These are phyloP conservation scores for Acanthisitta chloris DNA, from an alignment of 2,113 vertebrate genomes.

Conservation along the genomic window DNA sequence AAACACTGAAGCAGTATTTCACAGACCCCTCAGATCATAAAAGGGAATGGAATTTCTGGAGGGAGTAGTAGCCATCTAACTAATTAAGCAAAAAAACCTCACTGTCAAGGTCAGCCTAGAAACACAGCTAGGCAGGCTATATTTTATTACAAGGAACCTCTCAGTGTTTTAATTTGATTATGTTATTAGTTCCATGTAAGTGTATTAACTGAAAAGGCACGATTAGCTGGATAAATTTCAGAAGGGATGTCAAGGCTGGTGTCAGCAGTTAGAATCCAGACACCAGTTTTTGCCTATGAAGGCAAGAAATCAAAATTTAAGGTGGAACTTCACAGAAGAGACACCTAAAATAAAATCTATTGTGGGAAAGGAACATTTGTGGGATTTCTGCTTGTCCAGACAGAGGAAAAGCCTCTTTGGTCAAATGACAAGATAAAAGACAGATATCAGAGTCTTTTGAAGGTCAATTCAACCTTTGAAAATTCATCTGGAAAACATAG, in stretches of 20 bases:
- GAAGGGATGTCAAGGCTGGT: neutral
- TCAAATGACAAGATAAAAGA: neutral
- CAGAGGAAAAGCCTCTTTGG: neutral
- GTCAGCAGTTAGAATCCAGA: neutral
- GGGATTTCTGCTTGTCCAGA: neutral
- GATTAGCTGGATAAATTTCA: slow-evolving; percentile 42
- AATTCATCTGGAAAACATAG: neutral
- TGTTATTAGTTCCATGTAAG: slow-evolving; percentile 48
- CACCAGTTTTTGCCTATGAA: neutral
- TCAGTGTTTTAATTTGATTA: slow-evolving; percentile 50
- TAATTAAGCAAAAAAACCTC: neutral
- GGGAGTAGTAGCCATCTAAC: neutral
- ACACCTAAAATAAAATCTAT: neutral
- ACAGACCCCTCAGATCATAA: neutral
- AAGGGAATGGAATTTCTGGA: neutral
- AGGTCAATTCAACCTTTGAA: neutral
- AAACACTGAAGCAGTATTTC: neutral
- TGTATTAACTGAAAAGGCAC: slow-evolving; percentile 28
- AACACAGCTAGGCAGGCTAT: neutral
- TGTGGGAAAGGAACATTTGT: neutral
- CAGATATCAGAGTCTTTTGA: neutral
- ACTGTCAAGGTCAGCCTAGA: slow-evolving; percentile 21
- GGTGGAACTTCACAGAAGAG: neutral
- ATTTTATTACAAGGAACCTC: slow-evolving; percentile 23
- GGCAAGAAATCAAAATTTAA: neutral